A percentile compares a stretch with the other conserved stretches of the same genome.
phyloP scores from a whole-genome alignment of 2,888 invertebrate species.

The Nudaria mundana region DNA sequence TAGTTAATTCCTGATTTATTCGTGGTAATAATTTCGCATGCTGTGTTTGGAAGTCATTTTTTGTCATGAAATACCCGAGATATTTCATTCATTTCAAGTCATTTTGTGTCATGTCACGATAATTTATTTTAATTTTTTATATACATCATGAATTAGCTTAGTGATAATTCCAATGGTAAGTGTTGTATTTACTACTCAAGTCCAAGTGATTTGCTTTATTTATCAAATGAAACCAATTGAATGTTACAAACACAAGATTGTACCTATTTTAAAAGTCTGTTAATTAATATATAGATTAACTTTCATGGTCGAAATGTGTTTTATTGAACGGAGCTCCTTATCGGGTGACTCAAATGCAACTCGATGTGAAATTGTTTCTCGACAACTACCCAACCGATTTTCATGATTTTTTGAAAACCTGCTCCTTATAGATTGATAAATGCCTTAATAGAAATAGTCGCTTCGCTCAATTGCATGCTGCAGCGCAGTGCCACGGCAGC shows the following conservation, averaged over 20 bases:
- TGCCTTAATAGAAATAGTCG: no score
- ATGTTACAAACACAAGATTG: conserved; percentile 69
- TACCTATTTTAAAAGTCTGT: conserved; percentile 79
- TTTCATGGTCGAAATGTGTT: conserved; percentile 47
- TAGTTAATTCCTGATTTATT: conserved; percentile 52
- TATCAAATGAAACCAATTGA: conserved; percentile 59
- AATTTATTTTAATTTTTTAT: conserved; percentile 54
- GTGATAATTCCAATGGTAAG: conserved; percentile 66
- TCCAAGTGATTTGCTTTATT: conserved; percentile 59
- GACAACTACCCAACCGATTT: no score
- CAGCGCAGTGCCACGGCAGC: no score
- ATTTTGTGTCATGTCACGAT: conserved; percentile 63
- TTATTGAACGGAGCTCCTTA: no score
- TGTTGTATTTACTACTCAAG: conserved; percentile 71
- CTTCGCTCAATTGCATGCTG: no score
- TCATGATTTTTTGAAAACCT: no score
- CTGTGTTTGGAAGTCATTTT: conserved; percentile 47
- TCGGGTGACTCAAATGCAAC: no score
- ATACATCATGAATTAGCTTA: conserved; percentile 52
- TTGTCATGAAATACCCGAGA: no score
- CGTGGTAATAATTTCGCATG: conserved; percentile 48
- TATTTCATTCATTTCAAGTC: conserved; percentile 54
- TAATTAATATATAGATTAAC: conserved; percentile 64
- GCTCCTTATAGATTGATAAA: no score
- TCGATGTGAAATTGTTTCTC: no score